A percentile compares a stretch with the other conserved stretches of the same genome.
phyloP scores from a whole-genome alignment of 2,113 vertebrate genomes.

The Corvus hawaiiensis region DNA sequence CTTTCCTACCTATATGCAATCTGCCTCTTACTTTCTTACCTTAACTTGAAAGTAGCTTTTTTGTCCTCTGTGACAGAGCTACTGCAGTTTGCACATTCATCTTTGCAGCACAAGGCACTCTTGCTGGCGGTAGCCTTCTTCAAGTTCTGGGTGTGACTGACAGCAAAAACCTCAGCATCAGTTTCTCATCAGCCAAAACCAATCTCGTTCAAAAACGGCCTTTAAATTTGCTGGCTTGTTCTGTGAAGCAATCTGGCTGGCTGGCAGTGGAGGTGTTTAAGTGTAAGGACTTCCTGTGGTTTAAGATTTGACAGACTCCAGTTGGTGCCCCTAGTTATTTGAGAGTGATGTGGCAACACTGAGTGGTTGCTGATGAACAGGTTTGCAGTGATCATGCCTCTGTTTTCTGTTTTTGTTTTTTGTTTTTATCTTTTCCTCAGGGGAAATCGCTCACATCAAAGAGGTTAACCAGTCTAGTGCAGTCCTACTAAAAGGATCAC shows the following conservation, averaged over 20 bases:
- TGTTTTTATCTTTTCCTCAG: conserved; percentile 76
- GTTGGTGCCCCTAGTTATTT: conserved; percentile 36
- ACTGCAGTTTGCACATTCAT: not conserved
- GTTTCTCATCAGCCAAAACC: conserved; percentile 27
- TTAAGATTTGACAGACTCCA: conserved; percentile 50
- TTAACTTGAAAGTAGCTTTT: not conserved
- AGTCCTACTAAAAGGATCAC: conserved; percentile 87
- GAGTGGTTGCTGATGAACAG: conserved; percentile 33
- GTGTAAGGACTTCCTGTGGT: not conserved
- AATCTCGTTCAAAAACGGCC: not conserved
- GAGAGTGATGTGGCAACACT: conserved; percentile 41
- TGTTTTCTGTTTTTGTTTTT: conserved; percentile 67
- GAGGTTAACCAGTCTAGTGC: conserved; percentile 88
- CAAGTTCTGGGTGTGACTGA: not conserved
- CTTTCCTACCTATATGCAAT: not conserved
- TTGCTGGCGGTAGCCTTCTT: not conserved
- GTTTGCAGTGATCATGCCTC: conserved; percentile 67
- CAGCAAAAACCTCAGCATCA: conserved; percentile 26
- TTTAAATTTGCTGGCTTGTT: conserved; percentile 59
- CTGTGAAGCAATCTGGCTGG: conserved; percentile 54
- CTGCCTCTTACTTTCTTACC: not conserved
- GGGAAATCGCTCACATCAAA: conserved; percentile 85
- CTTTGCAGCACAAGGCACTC: not conserved
- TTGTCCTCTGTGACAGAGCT: not conserved
- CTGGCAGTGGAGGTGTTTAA: conserved; percentile 46